phyloP scores from a whole-genome alignment of 2,888 invertebrate species.

The Cerastis leucographa region DNA sequence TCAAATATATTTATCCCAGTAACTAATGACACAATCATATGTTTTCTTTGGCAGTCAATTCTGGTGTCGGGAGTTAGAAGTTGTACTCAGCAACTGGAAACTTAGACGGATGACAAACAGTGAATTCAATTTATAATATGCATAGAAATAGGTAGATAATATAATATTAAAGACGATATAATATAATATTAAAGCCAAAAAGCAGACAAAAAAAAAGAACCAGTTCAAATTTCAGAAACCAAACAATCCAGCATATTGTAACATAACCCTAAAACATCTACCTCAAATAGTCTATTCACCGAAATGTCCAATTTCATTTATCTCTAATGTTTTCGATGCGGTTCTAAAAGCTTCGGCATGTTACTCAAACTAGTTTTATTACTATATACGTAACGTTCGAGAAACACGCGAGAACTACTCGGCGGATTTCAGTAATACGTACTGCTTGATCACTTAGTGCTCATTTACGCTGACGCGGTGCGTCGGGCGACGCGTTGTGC shows the following conservation, averaged over 20 bases:
- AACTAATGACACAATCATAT: no score
- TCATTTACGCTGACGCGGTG: no score
- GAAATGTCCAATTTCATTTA: constrained; percentile 51
- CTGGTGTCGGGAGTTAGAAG: no score
- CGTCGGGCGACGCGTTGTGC: no score
- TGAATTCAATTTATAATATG: no score
- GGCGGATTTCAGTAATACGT: constrained; percentile 42
- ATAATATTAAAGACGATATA: no score
- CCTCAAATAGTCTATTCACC: constrained; percentile 15
- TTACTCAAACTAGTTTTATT: constrained; percentile 61
- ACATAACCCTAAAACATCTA: constrained; percentile 21
- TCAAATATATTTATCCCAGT: no score
- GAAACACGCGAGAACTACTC: constrained; percentile 60
- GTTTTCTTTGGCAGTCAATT: no score
- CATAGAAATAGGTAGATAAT: no score
- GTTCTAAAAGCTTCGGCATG: constrained; percentile 50
- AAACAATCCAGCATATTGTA: not conserved
- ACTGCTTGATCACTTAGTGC: constrained; percentile 40
- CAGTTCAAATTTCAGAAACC: constrained; percentile 2
- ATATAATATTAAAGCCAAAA: not conserved
- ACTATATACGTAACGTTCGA: constrained; percentile 52
- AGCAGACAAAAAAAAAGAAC: not conserved
- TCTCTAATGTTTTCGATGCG: constrained; percentile 53
- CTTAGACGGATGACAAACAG: no score
- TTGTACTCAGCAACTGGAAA: no score